phyloP scores from a whole-genome alignment of 1,140 invertebrate species.

The Arctopsyche grandis region DNA sequence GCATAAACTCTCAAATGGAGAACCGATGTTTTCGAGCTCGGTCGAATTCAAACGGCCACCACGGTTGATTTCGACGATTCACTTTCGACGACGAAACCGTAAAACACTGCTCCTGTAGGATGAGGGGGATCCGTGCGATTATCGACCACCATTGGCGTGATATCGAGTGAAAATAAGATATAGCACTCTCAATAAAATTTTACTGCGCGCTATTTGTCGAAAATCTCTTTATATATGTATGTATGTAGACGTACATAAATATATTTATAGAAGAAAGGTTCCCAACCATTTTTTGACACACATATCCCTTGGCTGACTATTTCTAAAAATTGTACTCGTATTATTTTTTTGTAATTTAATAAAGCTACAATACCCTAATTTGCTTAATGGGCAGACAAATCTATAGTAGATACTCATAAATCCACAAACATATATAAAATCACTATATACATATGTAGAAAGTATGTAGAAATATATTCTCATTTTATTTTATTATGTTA shows the following conservation, averaged over 20 bases:
- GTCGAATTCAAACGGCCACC: slow-evolving; percentile 45
- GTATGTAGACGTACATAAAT: not conserved
- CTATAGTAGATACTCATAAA: no score
- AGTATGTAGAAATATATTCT: no score
- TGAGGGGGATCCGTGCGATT: no score
- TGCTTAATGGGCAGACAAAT: not conserved
- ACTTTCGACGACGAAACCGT: slow-evolving; percentile 41
- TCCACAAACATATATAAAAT: no score
- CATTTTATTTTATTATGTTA: no score
- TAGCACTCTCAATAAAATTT: slow-evolving; percentile 21
- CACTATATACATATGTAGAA: no score
- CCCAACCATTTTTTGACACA: no score
- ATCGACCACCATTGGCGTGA: slow-evolving; percentile 37
- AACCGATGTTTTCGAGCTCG: slow-evolving; percentile 49
- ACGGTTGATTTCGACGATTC: slow-evolving; percentile 29
- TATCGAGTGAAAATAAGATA: slow-evolving; percentile 46
- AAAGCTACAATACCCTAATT: no score
- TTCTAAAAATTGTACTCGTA: no score
- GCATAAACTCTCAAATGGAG: slow-evolving; percentile 48
- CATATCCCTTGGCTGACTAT: no score
- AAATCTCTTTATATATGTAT: slow-evolving; percentile 18
- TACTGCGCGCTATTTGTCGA: slow-evolving; percentile 18
- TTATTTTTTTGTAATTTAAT: no score
- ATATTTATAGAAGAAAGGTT: no score
- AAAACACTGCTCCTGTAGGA: slow-evolving; percentile 32